phyloP scores from a whole-genome alignment of 2,888 invertebrate species.

The Tetranychus truncatus region DNA sequence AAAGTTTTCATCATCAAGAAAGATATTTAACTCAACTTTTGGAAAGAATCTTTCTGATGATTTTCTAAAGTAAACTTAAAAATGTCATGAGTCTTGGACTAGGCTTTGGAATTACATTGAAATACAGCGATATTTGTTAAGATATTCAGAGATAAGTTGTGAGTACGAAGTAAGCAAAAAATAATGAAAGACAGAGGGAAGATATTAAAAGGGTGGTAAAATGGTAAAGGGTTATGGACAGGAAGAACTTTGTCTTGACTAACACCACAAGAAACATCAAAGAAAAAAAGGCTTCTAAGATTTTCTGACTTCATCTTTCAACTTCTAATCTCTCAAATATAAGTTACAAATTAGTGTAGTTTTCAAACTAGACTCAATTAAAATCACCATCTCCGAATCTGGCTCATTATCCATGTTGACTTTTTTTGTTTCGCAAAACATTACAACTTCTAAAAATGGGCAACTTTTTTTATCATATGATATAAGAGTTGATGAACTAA shows the following conservation, averaged over 20 bases:
- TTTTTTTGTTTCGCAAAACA: background rate
- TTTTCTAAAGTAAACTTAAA: background rate
- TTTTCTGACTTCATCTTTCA: too few species aligned
- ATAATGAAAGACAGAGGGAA: background rate
- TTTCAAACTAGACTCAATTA: background rate
- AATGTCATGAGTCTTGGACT: background rate
- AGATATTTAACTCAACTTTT: background rate
- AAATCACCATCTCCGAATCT: background rate
- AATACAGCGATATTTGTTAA: background rate
- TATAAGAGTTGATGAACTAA: background rate
- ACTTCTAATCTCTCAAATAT: too few species aligned
- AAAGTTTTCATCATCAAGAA: background rate
- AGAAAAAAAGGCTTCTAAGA: background rate
- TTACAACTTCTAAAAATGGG: background rate
- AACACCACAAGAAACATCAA: background rate
- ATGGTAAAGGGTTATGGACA: background rate
- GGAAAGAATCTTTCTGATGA: background rate
- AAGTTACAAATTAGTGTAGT: too few species aligned
- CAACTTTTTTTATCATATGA: background rate
- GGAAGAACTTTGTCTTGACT: background rate
- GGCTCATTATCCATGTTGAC: background rate
- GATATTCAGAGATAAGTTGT: background rate
- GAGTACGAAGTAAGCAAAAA: too few species aligned
- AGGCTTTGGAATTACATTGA: constrained; percentile 1
- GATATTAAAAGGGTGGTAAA: background rate